Conservation (phyloP, 1,140 invertebrate genomes). For the Bombus terrestris region DNA sequence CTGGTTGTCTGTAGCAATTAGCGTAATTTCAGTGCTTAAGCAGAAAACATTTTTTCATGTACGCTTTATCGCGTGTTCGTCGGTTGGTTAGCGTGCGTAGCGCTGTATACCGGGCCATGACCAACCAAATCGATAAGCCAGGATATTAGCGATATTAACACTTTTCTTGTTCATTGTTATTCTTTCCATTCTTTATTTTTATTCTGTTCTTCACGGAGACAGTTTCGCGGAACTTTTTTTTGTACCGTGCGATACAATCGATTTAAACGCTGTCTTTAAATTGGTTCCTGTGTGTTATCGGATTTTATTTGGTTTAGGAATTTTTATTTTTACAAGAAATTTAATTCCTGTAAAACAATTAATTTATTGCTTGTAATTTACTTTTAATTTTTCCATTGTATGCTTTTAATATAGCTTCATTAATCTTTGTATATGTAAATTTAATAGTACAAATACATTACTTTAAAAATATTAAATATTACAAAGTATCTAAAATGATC, state of each 20-base stretch:
- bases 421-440: too few species aligned
- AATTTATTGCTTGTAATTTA: too few species aligned
- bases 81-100: slow-evolving; percentile 39
- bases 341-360: too few species aligned
- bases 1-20: slow-evolving; percentile 53
- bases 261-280: not conserved
- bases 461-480: too few species aligned
- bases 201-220: not conserved
- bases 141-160: slow-evolving; percentile 66
- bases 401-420: too few species aligned
- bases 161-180: slow-evolving; percentile 37
- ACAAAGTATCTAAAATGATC: too few species aligned
- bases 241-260: too few species aligned
- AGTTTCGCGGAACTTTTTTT: too few species aligned
- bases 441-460: too few species aligned
- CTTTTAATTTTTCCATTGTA: too few species aligned
- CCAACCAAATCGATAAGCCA: slow-evolving; percentile 60
- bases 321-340: too few species aligned
- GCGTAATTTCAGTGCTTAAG: slow-evolving; percentile 58
- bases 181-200: slow-evolving; percentile 23
- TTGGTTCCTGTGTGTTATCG: not conserved
- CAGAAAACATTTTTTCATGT: slow-evolving; percentile 41
- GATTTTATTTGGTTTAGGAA: too few species aligned
- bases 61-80: slow-evolving; percentile 52
- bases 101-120: not conserved